Base-by-base conservation (phyloP, 37 sponge, comb jelly and placozoan species). In the Beroe forskalii region DNA sequence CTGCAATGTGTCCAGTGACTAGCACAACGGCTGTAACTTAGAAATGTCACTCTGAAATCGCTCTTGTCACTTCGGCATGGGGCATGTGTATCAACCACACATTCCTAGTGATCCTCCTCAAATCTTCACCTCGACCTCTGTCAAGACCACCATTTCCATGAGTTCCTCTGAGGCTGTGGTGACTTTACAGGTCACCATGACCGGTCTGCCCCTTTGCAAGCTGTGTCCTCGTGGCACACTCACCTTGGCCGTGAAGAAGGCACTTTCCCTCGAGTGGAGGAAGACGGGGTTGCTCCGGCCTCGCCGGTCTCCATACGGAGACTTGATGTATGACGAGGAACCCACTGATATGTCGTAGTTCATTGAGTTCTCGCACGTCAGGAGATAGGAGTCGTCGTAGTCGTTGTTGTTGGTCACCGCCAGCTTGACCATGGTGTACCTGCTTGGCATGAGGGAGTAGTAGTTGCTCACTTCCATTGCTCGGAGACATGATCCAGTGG, bases 221-320 rank as follows among this genome's bases (percentile, higher is more conserved):
- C 12, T 6, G 12, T 48, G 55, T 48, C 12, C 6, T 48, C 55
- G 6, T 6, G 55, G 86, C 1, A 27, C 44, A 80, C 8, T 38
- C 8, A 80, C 28, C 22, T 22, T 80, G 30, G 42, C 86, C 0
- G 55, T 44, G 40, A 80, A 80, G 0, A 23, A 22, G 19, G 86
- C 86, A 22, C 24, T 64, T 23, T 64, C 25, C 25, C 30, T 20
- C 31, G 66, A 23, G 4, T 4, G 25, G 25, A 38, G 76, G 1
- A 72, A 12, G 35, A 32, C 55, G 3, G 86, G 86, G 20, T 80
- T 80, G 86, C 86, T 80, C 2, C 86, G 44, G 27, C 28, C 86
- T 1, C 55, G 12, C 28, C n/a, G 22, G 86, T 80, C 30, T 41
- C 35, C 35, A 20, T 44, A 38, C 0, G 8, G n/a, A 9, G 55